Evolutionary conservation across 2,888 invertebrate genomes (phyloP).

Genomic region (Unio pictorum): DNA sequence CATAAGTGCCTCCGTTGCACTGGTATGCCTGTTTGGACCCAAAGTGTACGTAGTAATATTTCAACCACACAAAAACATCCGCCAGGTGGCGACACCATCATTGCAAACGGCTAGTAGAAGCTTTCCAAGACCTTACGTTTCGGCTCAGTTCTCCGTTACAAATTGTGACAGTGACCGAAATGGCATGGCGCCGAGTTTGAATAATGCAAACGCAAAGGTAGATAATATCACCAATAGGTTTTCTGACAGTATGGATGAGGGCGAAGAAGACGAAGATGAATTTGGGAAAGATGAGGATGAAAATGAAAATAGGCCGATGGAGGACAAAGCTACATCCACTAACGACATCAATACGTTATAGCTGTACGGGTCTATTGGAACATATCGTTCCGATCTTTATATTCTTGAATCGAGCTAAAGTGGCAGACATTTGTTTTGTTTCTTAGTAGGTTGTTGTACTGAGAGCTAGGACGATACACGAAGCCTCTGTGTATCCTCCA

Average conservation of each 20-base stretch:
- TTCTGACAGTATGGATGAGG: slow-evolving; percentile 54
- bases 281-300: slow-evolving; percentile 35
- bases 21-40: slow-evolving; percentile 81
- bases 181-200: slow-evolving; percentile 7
- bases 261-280: slow-evolving; percentile 52
- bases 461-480: too few relatives aligned
- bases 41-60: slow-evolving; percentile 82
- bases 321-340: slow-evolving; percentile 36
- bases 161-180: slow-evolving; percentile 17
- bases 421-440: neutral
- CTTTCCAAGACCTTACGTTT: slow-evolving; percentile 34
- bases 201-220: slow-evolving; percentile 19
- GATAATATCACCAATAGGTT: slow-evolving; percentile 49
- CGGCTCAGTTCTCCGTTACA: slow-evolving; percentile 20
- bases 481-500: too few relatives aligned
- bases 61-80: slow-evolving; percentile 82
- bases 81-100: slow-evolving; percentile 73
- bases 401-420: neutral
- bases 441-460: too few relatives aligned
- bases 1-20: slow-evolving; percentile 80
- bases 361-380: too few relatives aligned
- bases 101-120: slow-evolving; percentile 31
- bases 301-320: slow-evolving; percentile 26
- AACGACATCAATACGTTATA: slow-evolving; percentile 7
- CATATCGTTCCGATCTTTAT: neutral